Evolutionary conservation across 2,888 invertebrate species (phyloP).

Genomic region (Pachydiplax longipennis): DNA sequence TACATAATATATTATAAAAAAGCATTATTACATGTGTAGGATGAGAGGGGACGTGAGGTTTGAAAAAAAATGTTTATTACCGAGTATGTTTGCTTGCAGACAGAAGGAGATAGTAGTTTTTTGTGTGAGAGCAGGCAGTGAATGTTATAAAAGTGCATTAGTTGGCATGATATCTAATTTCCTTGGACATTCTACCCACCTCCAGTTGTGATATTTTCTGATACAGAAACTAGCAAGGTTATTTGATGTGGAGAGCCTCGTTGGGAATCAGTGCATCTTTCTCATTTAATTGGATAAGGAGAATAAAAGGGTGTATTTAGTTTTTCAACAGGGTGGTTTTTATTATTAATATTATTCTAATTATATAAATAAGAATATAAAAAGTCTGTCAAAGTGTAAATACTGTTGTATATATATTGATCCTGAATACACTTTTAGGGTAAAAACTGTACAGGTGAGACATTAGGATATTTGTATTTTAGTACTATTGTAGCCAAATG

Average conservation of each 20-base stretch:
- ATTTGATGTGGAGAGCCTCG: slow-evolving; percentile 37
- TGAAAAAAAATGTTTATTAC: slow-evolving; percentile 44
- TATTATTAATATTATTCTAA: slow-evolving; percentile 43
- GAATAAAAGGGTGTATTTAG: slow-evolving; percentile 45
- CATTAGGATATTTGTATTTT: slow-evolving; percentile 47
- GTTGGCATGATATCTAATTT: slow-evolving; percentile 45
- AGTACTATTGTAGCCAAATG: slow-evolving; percentile 46
- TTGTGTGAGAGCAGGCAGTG: slow-evolving; percentile 37
- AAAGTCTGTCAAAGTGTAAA: slow-evolving; percentile 46
- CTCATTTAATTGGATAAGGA: slow-evolving; percentile 44
- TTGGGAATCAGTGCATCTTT: slow-evolving; percentile 47
- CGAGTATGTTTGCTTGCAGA: slow-evolving; percentile 33
- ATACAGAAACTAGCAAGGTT: slow-evolving; percentile 46
- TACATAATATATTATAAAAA: slow-evolving; percentile 42
- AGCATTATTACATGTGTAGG: slow-evolving; percentile 31
- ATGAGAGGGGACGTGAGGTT: slow-evolving; percentile 36
- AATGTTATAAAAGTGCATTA: slow-evolving; percentile 41
- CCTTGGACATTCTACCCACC: slow-evolving; percentile 46
- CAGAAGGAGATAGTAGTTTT: slow-evolving; percentile 34
- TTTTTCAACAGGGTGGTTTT: slow-evolving; percentile 46
- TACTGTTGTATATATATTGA: slow-evolving; percentile 45
- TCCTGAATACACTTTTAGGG: slow-evolving; percentile 44
- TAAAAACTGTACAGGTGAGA: slow-evolving; percentile 46
- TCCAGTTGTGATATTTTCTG: slow-evolving; percentile 47
- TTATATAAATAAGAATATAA: slow-evolving; percentile 44